Evolutionary conservation across 1,140 invertebrate species (phyloP), one percentile per base, ranked within the genome.

Genomic region (Nilaparvata lugens): DNA sequence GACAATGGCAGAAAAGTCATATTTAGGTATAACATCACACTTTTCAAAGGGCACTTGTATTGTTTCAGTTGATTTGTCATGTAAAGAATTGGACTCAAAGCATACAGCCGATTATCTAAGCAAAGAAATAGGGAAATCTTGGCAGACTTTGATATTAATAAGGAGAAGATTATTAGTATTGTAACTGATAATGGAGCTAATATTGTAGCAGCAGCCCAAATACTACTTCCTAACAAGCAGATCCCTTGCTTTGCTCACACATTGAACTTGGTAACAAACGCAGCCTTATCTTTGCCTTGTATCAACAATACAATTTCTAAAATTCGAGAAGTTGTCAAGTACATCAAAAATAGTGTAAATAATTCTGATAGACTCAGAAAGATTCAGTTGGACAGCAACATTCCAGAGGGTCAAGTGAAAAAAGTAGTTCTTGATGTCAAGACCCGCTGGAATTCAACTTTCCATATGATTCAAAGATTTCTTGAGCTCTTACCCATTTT

Each of bases 391-490:
- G 56, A 58, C 7, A 58, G 21, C 38, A 58, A 42, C 13, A 43
- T 58, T 19, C 35, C 56, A 4, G 56, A 53, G 9, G 28, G 28
- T 9, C 9, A 3, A 28, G 28, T 28, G 28, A 28, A 28, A 28
- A 28, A 28, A 9, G 9, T 28, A 9, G 9, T 28, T 28, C 9
- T 28, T 4, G 28, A 28, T 28, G 28, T 28, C 3, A 28, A 9
- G 3, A 28, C 28, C 9, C 42, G 69, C 3, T 73, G 68, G 72
- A 73, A 73, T 54, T 67, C 65, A 31, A 71, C 68, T 0, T 72
- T 65, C 52, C 69, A 73, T 56, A 73, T 73, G 72, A 62, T 72
- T 0, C 42, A 69, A 61, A 57, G 72, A 58, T 74, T 76, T 68
- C 48, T 72, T 9, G 65, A 69, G 31, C 43, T 73, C 11, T 54